Evolutionary conservation across 2,113 vertebrate species (phyloP).

Genomic region (Carassius carassius): DNA sequence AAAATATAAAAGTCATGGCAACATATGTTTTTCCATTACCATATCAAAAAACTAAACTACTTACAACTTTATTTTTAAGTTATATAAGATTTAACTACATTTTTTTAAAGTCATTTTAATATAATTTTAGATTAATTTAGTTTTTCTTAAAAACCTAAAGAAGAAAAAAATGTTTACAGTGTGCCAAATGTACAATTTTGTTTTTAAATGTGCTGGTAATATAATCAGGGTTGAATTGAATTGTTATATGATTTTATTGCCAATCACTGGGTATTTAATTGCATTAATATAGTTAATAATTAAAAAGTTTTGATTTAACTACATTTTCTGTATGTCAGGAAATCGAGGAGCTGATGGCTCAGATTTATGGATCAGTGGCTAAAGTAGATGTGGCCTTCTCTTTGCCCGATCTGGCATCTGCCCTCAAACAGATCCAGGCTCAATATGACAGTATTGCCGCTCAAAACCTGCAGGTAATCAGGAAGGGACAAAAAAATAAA

Average conservation of each 20-base stretch:
- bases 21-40: too few species aligned
- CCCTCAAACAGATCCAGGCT: slow-evolving; percentile 81
- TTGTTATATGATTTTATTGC: not conserved
- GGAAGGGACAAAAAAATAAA: not conserved
- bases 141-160: too few species aligned
- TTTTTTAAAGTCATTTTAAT: too few species aligned
- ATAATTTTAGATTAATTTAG: too few species aligned
- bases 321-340: slow-evolving; percentile 62
- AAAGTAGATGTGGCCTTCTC: slow-evolving; percentile 71
- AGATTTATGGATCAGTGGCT: slow-evolving; percentile 70
- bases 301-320: not conserved
- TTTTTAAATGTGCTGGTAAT: not conserved
- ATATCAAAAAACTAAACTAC: too few species aligned
- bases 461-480: slow-evolving; percentile 83
- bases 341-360: slow-evolving; percentile 78
- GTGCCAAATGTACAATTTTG: not conserved
- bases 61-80: too few species aligned
- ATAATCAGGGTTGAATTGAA: not conserved
- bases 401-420: slow-evolving; percentile 78
- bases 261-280: not conserved
- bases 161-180: too few species aligned
- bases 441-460: slow-evolving; percentile 81
- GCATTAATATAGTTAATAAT: not conserved
- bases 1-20: too few species aligned
- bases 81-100: too few species aligned